phyloP scores from a whole-genome alignment of 2,797 vertebrate species.

The Pipistrellus kuhlii region DNA sequence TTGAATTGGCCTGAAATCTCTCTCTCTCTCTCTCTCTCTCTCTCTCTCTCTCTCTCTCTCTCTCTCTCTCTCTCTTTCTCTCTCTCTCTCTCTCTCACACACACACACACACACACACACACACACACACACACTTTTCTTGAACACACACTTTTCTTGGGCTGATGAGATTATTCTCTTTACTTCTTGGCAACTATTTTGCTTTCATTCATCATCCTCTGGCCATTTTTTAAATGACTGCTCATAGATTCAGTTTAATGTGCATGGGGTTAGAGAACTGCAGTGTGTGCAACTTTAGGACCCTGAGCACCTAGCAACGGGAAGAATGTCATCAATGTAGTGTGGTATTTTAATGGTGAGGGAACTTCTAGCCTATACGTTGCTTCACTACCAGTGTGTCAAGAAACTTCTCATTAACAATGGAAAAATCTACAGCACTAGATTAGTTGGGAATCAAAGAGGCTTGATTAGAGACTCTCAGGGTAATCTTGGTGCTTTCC shows the following conservation, averaged over 20 bases:
- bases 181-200: background rate
- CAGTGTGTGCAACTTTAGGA: background rate
- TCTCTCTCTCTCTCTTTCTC: too few species aligned
- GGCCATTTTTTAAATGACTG: background rate
- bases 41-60: too few species aligned
- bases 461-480: background rate
- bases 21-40: too few species aligned
- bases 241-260: background rate
- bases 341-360: background rate
- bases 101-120: background rate
- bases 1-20: background rate
- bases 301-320: background rate
- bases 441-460: background rate
- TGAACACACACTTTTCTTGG: background rate
- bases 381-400: background rate
- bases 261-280: background rate
- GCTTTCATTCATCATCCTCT: background rate
- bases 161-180: background rate
- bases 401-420: background rate
- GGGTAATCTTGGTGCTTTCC: background rate
- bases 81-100: too few species aligned
- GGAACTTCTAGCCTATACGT: background rate
- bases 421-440: background rate
- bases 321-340: fast-evolving
- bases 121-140: background rate